Evolutionary conservation across 2,113 vertebrate species (phyloP).

Genomic region (Cyanoramphus novaezelandiae): DNA sequence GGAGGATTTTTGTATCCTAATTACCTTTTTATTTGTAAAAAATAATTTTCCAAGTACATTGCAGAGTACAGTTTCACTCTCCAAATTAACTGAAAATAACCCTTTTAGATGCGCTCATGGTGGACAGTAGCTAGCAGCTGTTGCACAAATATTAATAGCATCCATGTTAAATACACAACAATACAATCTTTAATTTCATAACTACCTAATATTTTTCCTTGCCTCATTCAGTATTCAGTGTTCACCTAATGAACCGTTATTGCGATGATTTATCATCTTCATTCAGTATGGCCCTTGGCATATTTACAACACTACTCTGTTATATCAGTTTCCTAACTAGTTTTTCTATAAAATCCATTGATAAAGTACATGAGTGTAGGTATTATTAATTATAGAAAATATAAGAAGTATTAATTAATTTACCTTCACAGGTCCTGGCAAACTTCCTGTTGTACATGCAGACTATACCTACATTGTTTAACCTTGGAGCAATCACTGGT

Average conservation of each 20-base stretch:
- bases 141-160: neutral
- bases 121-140: neutral
- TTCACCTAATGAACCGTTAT: neutral
- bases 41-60: neutral
- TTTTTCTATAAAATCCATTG: neutral
- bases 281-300: neutral
- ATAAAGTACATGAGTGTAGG: neutral
- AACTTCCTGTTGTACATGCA: neutral
- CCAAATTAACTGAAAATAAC: neutral
- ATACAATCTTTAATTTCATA: neutral
- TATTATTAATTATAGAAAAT: neutral
- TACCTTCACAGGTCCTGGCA: neutral
- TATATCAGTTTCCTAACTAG: neutral
- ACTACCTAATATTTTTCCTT: neutral
- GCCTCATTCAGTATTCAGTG: neutral
- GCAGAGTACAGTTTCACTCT: neutral
- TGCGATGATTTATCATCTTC: neutral
- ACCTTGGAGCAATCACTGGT: neutral
- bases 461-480: neutral
- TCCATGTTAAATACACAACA: neutral
- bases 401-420: neutral
- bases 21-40: neutral
- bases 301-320: neutral
- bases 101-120: neutral
- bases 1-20: neutral